Evolutionary conservation across 2,888 invertebrate species (phyloP).

Genomic region (Xylota segnis): DNA sequence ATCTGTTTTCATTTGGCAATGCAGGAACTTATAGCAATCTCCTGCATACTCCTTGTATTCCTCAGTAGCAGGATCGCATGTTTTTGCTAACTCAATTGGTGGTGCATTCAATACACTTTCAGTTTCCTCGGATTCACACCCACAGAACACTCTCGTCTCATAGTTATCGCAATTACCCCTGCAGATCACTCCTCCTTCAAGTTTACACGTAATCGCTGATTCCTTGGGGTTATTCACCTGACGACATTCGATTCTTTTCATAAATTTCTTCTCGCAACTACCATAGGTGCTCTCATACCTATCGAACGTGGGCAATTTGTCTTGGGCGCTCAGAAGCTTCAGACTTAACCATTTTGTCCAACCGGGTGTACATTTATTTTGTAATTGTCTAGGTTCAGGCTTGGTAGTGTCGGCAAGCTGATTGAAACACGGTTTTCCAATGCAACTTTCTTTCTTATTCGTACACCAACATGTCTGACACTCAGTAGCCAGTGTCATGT

Average conservation of each 20-base stretch:
- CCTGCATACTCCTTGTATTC: slow-evolving; percentile 87
- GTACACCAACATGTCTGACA: slow-evolving; percentile 93
- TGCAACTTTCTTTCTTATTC: slow-evolving; percentile 88
- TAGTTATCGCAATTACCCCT: slow-evolving; percentile 90
- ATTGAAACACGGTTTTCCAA: slow-evolving; percentile 88
- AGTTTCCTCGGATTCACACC: slow-evolving; percentile 84
- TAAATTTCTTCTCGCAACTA: slow-evolving; percentile 87
- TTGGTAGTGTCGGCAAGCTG: not conserved
- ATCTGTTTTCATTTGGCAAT: slow-evolving; percentile 86
- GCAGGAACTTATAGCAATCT: slow-evolving; percentile 89
- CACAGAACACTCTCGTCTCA: slow-evolving; percentile 91
- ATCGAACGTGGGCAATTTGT: slow-evolving; percentile 82
- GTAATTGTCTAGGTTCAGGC: not conserved
- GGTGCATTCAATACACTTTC: slow-evolving; percentile 61
- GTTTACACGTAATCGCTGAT: slow-evolving; percentile 90
- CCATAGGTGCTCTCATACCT: slow-evolving; percentile 84
- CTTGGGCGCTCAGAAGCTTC: slow-evolving; percentile 81
- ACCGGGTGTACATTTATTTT: slow-evolving; percentile 87
- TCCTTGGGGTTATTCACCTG: slow-evolving; percentile 87
- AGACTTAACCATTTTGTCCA: slow-evolving; percentile 93
- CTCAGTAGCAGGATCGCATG: slow-evolving; percentile 84
- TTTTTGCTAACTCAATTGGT: slow-evolving; percentile 79
- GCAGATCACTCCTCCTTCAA: slow-evolving; percentile 90
- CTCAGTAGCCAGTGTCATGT: slow-evolving; percentile 89
- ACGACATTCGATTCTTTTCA: slow-evolving; percentile 91